Evolutionary conservation across 2,113 vertebrate genomes (phyloP).

Genomic region (Anhinga anhinga): DNA sequence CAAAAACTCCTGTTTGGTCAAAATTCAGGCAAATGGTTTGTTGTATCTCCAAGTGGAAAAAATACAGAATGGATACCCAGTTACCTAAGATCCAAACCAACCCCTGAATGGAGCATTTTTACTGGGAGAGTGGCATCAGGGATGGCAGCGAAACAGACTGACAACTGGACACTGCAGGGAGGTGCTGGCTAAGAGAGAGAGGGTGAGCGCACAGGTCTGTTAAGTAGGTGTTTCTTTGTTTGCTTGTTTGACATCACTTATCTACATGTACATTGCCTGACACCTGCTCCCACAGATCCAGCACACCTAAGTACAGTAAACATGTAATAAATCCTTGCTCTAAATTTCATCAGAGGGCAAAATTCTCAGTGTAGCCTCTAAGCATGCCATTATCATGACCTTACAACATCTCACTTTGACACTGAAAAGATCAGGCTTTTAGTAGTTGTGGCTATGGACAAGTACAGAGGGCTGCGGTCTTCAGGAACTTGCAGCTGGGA

Average conservation of each 20-base stretch:
- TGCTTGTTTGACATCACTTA: neutral
- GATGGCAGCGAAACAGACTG: neutral
- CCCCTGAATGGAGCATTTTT: neutral
- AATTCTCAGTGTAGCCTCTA: neutral
- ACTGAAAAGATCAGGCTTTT: neutral
- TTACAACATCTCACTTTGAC: neutral
- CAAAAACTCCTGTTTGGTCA: neutral
- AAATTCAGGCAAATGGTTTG: neutral
- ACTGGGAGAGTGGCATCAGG: neutral
- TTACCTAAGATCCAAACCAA: neutral
- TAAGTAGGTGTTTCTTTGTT: neutral
- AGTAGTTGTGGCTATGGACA: neutral
- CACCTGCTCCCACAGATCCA: neutral
- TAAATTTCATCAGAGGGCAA: neutral
- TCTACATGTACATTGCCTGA: accelerated
- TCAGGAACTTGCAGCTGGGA: neutral
- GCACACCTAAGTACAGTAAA: neutral
- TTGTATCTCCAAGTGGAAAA: neutral
- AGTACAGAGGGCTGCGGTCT: neutral
- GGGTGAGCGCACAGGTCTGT: neutral
- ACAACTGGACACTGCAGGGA: neutral
- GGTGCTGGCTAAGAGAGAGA: neutral
- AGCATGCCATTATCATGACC: neutral
- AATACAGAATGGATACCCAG: accelerated
- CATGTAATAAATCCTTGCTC: neutral